Evolutionary conservation across 1,140 invertebrate genomes (phyloP).

Genomic region (Semibalanus balanoides): DNA sequence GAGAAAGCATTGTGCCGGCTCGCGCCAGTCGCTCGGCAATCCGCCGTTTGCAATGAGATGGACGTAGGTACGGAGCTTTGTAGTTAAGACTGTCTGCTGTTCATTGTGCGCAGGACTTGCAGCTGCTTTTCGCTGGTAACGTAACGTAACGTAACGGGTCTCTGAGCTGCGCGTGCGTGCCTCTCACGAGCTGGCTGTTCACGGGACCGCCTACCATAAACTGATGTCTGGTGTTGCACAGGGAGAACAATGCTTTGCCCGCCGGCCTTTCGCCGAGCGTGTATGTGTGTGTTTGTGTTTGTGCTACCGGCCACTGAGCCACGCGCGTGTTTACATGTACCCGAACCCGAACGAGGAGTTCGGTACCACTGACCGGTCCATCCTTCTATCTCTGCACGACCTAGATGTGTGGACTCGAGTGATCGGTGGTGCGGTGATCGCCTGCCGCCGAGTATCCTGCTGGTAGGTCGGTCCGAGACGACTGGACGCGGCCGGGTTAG

Average conservation of each 20-base stretch:
- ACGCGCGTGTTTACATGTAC: not conserved
- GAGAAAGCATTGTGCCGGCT: not conserved
- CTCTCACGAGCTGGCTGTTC: not conserved
- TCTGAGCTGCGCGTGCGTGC: too few species aligned
- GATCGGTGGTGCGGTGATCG: too few species aligned
- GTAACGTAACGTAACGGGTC: too few species aligned
- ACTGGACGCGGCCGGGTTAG: not conserved
- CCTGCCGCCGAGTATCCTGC: not conserved
- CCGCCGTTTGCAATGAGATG: not conserved
- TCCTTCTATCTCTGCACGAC: not conserved
- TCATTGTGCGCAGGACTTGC: too few species aligned
- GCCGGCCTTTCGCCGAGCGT: too few species aligned
- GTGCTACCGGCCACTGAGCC: not conserved
- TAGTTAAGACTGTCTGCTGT: too few species aligned
- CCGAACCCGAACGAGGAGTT: too few species aligned
- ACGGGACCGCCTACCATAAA: too few species aligned
- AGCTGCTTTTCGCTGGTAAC: too few species aligned
- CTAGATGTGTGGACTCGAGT: not conserved
- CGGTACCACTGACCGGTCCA: not conserved
- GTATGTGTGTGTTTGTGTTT: not conserved
- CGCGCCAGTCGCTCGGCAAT: not conserved
- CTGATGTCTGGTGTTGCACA: too few species aligned
- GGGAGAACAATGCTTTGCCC: not conserved
- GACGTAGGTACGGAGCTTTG: not conserved
- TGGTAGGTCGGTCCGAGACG: not conserved